These are phyloP conservation scores for Ctenopoma kingsleyae DNA, from an alignment of 2,797 vertebrate genomes.

Conservation along the genomic window DNA sequence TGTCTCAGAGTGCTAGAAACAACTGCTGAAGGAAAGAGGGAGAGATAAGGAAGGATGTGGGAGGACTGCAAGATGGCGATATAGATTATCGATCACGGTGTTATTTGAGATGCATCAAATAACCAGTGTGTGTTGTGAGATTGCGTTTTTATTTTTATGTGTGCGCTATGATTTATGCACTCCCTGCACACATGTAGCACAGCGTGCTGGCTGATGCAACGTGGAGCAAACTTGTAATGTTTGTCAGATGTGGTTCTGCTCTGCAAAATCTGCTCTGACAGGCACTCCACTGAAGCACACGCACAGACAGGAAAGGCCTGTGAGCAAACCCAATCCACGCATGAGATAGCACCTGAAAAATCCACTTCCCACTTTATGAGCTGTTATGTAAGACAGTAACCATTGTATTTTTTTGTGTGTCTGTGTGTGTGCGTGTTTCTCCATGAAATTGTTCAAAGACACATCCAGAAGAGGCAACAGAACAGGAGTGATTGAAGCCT, in stretches of 20 bases:
- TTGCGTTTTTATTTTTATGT: conserved; percentile 11
- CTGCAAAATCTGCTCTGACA: conserved; percentile 51
- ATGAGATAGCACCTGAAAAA: conserved; percentile 56
- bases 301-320: conserved; percentile 25
- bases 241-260: conserved; percentile 49
- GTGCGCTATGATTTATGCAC: conserved; percentile 13
- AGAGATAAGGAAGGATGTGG: conserved; percentile 36
- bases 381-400: conserved; percentile 46
- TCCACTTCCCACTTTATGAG: conserved; percentile 39
- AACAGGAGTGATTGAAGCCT: conserved; percentile 24
- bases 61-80: conserved; percentile 29
- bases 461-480: conserved; percentile 12
- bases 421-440: background rate
- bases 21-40: conserved; percentile 31
- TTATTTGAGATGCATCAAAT: conserved; percentile 37
- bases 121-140: conserved; percentile 7
- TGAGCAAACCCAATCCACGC: conserved; percentile 28
- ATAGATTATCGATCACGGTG: conserved; percentile 51
- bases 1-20: conserved; percentile 56
- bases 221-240: conserved; percentile 54
- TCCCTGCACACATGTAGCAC: conserved; percentile 32
- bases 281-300: conserved; percentile 19
- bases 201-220: conserved; percentile 72
- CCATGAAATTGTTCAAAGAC: conserved; percentile 29
- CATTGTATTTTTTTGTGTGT: background rate